Conservation (phyloP, 2,888 invertebrate species). For the Apodemia hepburni region DNA sequence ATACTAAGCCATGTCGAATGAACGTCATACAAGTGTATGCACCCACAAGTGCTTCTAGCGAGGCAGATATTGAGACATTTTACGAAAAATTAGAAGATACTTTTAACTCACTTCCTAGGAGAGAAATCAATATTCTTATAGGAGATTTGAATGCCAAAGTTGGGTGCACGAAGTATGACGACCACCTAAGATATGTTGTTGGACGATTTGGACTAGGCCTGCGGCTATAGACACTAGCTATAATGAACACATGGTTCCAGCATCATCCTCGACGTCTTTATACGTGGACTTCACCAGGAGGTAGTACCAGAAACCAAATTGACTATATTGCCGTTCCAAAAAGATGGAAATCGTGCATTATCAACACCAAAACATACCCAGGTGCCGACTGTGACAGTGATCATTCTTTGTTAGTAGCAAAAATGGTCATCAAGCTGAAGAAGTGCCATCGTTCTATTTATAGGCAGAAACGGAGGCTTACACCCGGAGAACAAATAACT, state of each 20-base stretch:
- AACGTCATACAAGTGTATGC: no score
- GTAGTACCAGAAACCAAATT: neutral
- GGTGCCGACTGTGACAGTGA: neutral
- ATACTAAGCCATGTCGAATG: no score
- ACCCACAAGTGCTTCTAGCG: slow-evolving; percentile 16
- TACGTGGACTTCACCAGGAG: slow-evolving; percentile 1
- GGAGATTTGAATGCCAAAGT: slow-evolving; percentile 20
- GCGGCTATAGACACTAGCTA: neutral
- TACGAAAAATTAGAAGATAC: slow-evolving; percentile 17
- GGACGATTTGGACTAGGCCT: slow-evolving; percentile 17
- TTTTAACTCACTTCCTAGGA: slow-evolving; percentile 3
- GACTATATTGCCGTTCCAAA: neutral
- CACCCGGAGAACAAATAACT: neutral
- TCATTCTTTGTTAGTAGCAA: neutral
- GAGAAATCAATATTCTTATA: slow-evolving; percentile 16
- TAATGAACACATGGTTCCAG: slow-evolving; percentile 20
- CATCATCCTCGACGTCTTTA: slow-evolving; percentile 16
- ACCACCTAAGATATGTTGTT: slow-evolving; percentile 19
- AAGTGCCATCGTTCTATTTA: neutral
- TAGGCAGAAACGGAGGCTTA: neutral
- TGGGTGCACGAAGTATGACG: slow-evolving; percentile 16
- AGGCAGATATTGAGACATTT: slow-evolving; percentile 18
- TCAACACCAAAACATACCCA: neutral
- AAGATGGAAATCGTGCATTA: neutral
- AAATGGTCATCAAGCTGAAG: neutral